Evolutionary conservation across 2,113 vertebrate species (phyloP), one percentile per base, ranked within the genome.

Genomic region (Orycteropus afer): DNA sequence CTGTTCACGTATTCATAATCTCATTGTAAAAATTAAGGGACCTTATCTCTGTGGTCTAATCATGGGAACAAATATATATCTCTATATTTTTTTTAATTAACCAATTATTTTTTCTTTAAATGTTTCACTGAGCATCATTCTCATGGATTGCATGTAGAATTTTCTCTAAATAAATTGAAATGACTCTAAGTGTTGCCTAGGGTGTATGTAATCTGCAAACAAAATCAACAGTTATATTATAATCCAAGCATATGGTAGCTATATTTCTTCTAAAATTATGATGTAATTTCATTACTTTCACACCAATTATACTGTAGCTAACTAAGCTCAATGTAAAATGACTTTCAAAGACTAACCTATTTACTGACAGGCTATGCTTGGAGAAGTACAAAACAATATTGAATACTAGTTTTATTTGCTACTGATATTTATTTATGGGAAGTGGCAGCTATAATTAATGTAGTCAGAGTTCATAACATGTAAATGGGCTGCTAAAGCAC

Each of bases 401-500:
- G 96, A 98, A 96, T 84, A 92, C 32, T 97, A 97, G 37, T 71
- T 76, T 94, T 97, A 92, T 97, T 97, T 98, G 80, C 86, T 49
- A 18, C 89, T 97, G 45, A 32, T 69, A 95, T 86, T 97, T 97
- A 96, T 97, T 98, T 98, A 97, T 97, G 97, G 95, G 96, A 94
- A 88, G 80, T 97, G n/a, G 69, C 90, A 97, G 91, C 89, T 97
- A 92, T 97, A 98, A 98, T 98, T 98, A 97, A 98, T 95, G 74
- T 32, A 85, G 22, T 97, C 97, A 97, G 45, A 93, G 18, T 97
- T 97, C 51, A 92, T 0, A 45, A 95, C 95, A 96, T 93, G 95
- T 81, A 98, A 97, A 95, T 63, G 89, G 87, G 57, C 17, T 97
- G 37, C 57, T 96, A 73, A 94, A 97, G 34, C 90, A 34, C 32